Base-by-base conservation (phyloP, 2,113 vertebrate genomes). In the Haemorhous mexicanus region DNA sequence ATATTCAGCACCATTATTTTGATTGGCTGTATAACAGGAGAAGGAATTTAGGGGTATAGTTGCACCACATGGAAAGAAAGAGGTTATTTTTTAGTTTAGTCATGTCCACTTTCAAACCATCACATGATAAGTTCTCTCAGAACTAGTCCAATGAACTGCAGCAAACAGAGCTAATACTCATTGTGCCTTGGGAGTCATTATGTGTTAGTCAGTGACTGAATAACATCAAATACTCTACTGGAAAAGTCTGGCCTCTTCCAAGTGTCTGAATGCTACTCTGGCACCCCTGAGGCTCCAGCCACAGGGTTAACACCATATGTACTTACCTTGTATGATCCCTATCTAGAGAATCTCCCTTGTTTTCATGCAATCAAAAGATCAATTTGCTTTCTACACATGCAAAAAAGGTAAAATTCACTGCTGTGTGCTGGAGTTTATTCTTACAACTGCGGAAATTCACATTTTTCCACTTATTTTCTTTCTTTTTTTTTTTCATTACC, bases 1-100 rank as follows among this genome's bases (percentile, higher is more conserved):
- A 93, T 92, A 95, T 91, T 94, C 72, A 95, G 72, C 27, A 18
- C 75, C 46, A 43, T 79, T 82, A 87, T 84, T 96, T 92, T 2
- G 0, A 73, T 50, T 83, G 30, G 33, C 35, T 80, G 6, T 56
- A 41, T 64, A 70, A 84, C 10, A 76, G 27, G 17, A 83, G 77
- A 87, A 27, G 28, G 46, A 83, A 70, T 83, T 94, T 53, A 43
- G 74, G 23, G 43, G 33, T 63, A 62, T 6, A 63, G 27, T 55
- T 83, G 46, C 43, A 83, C 11, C 19, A 67, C 66, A 74, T 43
- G 10, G 43, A 88, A 91, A 66, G 53, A 62, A 89, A 94, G 26
- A 80, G 10, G 9, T 44, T 89, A 70, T 46, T 67, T 91, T 84
- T 56, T 52, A 77, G 61, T 76, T 85, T 44, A 80, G 68, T 46